phyloP scores from a whole-genome alignment of 1,140 invertebrate species.

The Bombus pascuorum region DNA sequence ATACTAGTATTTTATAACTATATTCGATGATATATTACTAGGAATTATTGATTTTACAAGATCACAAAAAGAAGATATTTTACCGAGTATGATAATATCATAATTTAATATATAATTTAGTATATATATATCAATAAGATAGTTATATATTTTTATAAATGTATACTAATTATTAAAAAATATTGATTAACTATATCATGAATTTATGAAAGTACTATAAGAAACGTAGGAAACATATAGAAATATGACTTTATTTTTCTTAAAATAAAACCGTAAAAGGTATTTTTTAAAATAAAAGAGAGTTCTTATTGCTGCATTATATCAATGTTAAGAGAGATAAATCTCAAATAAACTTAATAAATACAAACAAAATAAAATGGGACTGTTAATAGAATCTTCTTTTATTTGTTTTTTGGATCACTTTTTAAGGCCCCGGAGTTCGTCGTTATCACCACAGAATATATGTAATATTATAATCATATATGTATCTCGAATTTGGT shows the following conservation, averaged over 20 bases:
- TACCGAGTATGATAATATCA: neutral
- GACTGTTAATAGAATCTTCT: neutral
- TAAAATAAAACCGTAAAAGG: neutral
- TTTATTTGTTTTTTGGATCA: neutral
- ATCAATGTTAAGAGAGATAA: neutral
- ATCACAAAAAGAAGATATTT: neutral
- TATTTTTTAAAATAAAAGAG: neutral
- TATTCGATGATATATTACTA: neutral
- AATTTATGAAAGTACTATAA: neutral
- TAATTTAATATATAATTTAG: neutral
- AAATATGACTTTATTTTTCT: neutral
- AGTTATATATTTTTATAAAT: neutral
- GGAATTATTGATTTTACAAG: neutral
- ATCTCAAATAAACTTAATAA: neutral
- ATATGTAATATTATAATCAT: conserved; percentile 38
- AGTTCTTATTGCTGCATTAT: neutral
- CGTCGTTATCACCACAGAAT: conserved; percentile 26
- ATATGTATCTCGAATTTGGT: neutral
- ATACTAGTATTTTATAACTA: too few species aligned
- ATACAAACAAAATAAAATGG: neutral
- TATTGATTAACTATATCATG: neutral
- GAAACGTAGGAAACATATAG: neutral
- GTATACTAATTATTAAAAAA: neutral
- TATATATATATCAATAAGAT: neutral
- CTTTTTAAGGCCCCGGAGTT: conserved; percentile 15